These are phyloP conservation scores for Sarcophaga subvicina DNA, from an alignment of 2,888 invertebrate genomes.

Conservation along the genomic window DNA sequence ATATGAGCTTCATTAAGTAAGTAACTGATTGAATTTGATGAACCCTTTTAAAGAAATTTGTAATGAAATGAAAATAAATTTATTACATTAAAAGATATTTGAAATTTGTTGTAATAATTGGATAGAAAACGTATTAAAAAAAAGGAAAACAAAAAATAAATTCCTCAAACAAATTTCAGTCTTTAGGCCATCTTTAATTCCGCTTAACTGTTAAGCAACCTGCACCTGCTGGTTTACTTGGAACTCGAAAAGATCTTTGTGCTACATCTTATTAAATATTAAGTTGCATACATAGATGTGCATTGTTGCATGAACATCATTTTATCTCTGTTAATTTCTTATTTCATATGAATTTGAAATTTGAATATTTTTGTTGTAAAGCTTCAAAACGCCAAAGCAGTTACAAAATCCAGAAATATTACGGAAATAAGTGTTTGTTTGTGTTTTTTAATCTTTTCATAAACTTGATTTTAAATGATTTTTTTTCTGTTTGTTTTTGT, in stretches of 20 bases:
- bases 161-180: no score
- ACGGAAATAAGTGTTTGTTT: constrained; percentile 18
- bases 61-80: no score
- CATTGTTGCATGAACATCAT: constrained; percentile 17
- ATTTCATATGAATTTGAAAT: background rate
- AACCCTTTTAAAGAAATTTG: no score
- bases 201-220: background rate
- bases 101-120: no score
- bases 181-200: no score
- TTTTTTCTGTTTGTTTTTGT: background rate
- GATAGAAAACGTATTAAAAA: no score
- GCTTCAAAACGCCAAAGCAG: background rate
- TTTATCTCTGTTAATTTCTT: background rate
- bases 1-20: no score
- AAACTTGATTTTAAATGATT: constrained; percentile 22
- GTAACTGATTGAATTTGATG: no score
- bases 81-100: no score
- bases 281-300: constrained; percentile 11
- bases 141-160: no score
- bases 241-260: background rate
- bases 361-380: background rate
- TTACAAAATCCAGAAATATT: constrained; percentile 5
- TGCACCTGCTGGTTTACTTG: background rate
- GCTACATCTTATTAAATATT: background rate
- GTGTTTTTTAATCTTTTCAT: constrained; percentile 20